These are phyloP conservation scores for Dexiosoma caninum DNA, from an alignment of 2,888 invertebrate species.

Conservation along the genomic window DNA sequence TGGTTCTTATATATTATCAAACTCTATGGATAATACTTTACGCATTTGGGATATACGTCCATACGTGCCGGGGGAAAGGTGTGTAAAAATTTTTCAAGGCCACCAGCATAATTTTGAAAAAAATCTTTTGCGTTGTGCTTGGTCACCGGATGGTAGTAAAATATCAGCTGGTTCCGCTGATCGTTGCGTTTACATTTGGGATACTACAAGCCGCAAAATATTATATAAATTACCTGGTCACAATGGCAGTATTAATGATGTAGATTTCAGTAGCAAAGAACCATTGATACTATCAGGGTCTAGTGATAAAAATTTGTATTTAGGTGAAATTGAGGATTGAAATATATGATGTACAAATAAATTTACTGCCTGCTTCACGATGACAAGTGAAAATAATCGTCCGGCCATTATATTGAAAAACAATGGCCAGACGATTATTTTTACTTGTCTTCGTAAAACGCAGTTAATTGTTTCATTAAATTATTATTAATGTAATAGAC, in stretches of 20 bases:
- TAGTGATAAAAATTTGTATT: slow-evolving; percentile 96
- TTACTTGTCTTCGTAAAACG: too few species aligned
- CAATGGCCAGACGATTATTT: too few species aligned
- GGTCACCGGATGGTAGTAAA: slow-evolving; percentile 95
- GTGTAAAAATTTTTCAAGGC: slow-evolving; percentile 93
- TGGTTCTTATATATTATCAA: slow-evolving; percentile 94
- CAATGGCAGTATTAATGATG: slow-evolving; percentile 97
- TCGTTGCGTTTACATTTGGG: slow-evolving; percentile 97
- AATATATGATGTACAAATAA: too few species aligned
- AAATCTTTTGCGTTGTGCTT: slow-evolving; percentile 94
- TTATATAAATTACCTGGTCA: slow-evolving; percentile 98
- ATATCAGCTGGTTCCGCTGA: slow-evolving; percentile 92
- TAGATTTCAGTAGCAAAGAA: slow-evolving; percentile 96
- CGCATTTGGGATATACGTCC: slow-evolving; percentile 98
- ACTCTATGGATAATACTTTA: slow-evolving; percentile 97
- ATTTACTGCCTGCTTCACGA: too few species aligned
- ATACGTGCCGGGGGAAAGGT: slow-evolving; percentile 94
- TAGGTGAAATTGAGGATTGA: slow-evolving; percentile 92
- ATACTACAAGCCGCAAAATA: slow-evolving; percentile 93
- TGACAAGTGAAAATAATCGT: too few species aligned
- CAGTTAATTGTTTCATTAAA: too few species aligned
- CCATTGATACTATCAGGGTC: slow-evolving; percentile 95
- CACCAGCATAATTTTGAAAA: slow-evolving; percentile 99
- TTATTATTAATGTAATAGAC: too few species aligned
- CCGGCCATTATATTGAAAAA: too few species aligned